Base-by-base conservation (phyloP, 1,140 invertebrate species). In the Papilio glaucus region DNA sequence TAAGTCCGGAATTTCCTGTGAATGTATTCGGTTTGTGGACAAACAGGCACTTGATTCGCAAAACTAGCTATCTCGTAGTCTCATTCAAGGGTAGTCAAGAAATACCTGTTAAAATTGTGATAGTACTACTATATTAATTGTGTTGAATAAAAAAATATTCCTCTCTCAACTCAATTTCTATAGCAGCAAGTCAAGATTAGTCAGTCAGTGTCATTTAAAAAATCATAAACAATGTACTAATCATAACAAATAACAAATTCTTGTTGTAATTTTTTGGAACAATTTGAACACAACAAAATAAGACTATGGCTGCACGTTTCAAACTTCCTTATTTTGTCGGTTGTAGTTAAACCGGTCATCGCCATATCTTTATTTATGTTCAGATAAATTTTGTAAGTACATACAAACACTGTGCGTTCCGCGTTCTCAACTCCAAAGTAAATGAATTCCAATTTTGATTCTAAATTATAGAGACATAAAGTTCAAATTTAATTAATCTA, bases 311-410 rank as follows among this genome's bases (percentile, higher is more conserved):
- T 24, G 49, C 9, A 49, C 49, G 10, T 53, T 53, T 53, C 18
- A 53, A 53, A 53, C 49, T 53, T 53, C 49, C 49, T 53, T 53
- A 53, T 53, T 24, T 26, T 53, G 21, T 53, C 6, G 49, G 49
- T 4, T 24, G 18, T 26, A 53, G 9, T 53, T 53, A 53, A 53
- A 53, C 49, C 21, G 21, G 49, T 53, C 21, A 49, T 49, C 15
- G 45, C 18, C 45, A 53, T 53, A 53, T 53, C 49, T 53, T 24
- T 53, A 53, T 53, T 53, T 53, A 24, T 53, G 49, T 53, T 53
- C 18, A 53, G 49, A 53, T 49, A 49, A 49, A 49, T 53, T 26
- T 53, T 26, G 10, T 53, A 53, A 53, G 21, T 53, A 53, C 45
- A 21, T 21, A 49, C 49, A 53, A 10, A 53, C 49, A 13, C 39